These are phyloP conservation scores for Gymnocheta viridis DNA, from an alignment of 2,888 invertebrate genomes.

Conservation along the genomic window DNA sequence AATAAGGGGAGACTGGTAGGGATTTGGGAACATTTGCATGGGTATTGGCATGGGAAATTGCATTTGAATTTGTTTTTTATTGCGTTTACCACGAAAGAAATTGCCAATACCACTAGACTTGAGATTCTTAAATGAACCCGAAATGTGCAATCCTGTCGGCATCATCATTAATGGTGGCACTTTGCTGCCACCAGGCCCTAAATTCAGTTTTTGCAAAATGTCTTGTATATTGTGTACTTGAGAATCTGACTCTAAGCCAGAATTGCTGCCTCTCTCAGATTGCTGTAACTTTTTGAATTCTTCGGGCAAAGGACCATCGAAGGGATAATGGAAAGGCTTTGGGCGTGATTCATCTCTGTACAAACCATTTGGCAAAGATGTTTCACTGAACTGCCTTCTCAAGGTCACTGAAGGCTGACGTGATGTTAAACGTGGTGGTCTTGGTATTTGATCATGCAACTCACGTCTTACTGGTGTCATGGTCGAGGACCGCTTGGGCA, in stretches of 20 bases:
- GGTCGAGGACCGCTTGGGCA: slow-evolving; percentile 78
- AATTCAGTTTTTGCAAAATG: slow-evolving; percentile 78
- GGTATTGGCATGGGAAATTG: slow-evolving; percentile 74
- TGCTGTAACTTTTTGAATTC: slow-evolving; percentile 76
- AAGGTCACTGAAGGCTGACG: slow-evolving; percentile 74
- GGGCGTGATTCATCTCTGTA: slow-evolving; percentile 76
- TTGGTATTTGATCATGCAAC: slow-evolving; percentile 77
- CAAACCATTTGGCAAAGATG: slow-evolving; percentile 63
- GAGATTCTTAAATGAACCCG: slow-evolving; percentile 80
- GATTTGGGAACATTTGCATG: slow-evolving; percentile 71
- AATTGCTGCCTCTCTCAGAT: slow-evolving; percentile 51
- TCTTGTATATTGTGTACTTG: slow-evolving; percentile 80
- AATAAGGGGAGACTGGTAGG: slow-evolving; percentile 69
- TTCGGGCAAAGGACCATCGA: slow-evolving; percentile 79
- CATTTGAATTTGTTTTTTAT: slow-evolving; percentile 78
- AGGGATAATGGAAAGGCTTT: slow-evolving; percentile 80
- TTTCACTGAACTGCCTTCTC: slow-evolving; percentile 75
- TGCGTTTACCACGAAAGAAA: slow-evolving; percentile 79
- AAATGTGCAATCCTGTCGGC: slow-evolving; percentile 79
- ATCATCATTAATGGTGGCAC: slow-evolving; percentile 75
- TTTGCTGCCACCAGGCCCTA: slow-evolving; percentile 69
- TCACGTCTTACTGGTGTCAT: slow-evolving; percentile 77
- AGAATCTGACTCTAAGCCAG: neutral
- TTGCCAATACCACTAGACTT: slow-evolving; percentile 79
- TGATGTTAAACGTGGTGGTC: slow-evolving; percentile 77